Conservation (phyloP, 2,113 vertebrate species). For the Tinamus guttatus region DNA sequence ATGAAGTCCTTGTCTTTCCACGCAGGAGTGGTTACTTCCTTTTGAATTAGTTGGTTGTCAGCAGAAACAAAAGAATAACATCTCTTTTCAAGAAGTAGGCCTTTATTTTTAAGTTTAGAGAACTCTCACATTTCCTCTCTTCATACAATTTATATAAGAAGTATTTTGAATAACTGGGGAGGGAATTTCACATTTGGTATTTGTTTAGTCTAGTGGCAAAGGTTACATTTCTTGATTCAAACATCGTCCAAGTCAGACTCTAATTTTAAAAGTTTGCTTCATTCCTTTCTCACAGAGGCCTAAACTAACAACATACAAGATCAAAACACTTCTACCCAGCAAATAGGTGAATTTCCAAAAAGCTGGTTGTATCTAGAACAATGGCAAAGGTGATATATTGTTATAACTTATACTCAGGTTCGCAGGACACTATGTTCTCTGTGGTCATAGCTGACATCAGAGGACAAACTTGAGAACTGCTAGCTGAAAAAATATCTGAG, state of each 20-base stretch:
- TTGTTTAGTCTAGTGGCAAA: neutral
- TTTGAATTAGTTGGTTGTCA: neutral
- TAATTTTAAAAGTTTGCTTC: neutral
- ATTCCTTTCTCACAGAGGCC: neutral
- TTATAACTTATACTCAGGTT: neutral
- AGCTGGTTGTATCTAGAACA: neutral
- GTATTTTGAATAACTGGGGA: neutral
- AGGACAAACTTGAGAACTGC: neutral
- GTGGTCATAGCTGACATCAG: neutral
- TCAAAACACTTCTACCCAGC: neutral
- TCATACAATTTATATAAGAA: neutral
- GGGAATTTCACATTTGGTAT: neutral
- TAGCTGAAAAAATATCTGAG: neutral
- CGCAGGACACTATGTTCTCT: neutral
- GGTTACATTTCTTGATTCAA: neutral
- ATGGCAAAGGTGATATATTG: neutral
- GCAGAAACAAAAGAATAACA: neutral
- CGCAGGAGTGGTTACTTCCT: neutral
- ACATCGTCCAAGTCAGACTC: neutral
- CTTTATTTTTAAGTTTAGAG: neutral
- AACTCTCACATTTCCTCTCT: neutral
- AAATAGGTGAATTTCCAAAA: neutral
- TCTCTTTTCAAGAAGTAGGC: neutral
- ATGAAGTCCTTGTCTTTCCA: neutral
- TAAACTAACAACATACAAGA: neutral